phyloP scores from a whole-genome alignment of 1,140 invertebrate genomes.

The Bactericera cockerelli region DNA sequence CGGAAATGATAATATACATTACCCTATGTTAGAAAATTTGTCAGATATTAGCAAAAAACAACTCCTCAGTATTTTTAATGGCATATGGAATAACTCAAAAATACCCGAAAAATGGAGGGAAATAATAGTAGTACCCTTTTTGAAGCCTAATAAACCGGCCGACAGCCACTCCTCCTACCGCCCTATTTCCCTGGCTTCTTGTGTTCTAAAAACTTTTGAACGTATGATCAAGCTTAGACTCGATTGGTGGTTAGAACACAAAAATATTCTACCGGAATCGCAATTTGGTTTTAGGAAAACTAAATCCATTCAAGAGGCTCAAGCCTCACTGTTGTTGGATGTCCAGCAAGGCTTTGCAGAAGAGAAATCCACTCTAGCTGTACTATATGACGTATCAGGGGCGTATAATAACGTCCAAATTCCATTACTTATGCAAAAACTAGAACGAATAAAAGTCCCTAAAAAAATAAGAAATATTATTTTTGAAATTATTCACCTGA shows the following conservation, averaged over 20 bases:
- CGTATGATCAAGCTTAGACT: neutral
- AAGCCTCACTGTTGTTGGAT: neutral
- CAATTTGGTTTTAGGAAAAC: conserved; percentile 4
- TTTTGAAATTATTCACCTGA: neutral
- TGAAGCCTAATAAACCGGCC: neutral
- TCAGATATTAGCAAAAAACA: neutral
- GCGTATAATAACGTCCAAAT: conserved; percentile 2
- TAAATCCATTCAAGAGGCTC: neutral
- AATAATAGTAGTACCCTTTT: neutral
- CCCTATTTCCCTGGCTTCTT: neutral
- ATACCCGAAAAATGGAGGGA: neutral
- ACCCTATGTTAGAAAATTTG: neutral
- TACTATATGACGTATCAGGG: neutral
- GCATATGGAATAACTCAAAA: neutral
- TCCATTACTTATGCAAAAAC: neutral
- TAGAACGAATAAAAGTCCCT: neutral
- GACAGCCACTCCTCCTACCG: neutral
- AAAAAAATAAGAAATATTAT: conserved; percentile 1
- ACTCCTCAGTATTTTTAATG: neutral
- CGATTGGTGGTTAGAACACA: conserved; percentile 2
- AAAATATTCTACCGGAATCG: neutral
- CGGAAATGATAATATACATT: neutral
- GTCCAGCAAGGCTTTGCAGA: neutral
- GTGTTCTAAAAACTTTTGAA: conserved; percentile 7
- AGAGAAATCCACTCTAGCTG: neutral